Evolutionary conservation across 2,113 vertebrate genomes (phyloP).

Genomic region (Arenaria interpres): DNA sequence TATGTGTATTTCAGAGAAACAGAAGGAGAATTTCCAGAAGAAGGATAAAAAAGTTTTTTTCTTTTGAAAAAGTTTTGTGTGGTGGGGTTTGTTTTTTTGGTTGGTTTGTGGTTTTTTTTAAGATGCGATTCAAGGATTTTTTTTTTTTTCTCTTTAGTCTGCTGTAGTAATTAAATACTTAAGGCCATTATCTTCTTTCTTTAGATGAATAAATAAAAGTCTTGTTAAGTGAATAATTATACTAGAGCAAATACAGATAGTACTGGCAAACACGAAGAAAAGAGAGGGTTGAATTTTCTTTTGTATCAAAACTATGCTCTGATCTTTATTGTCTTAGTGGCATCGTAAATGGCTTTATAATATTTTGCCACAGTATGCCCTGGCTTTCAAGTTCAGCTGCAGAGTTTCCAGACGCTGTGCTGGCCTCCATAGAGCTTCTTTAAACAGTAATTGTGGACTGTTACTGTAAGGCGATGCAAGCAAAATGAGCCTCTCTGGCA

Average conservation of each 20-base stretch:
- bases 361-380: background rate
- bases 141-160: background rate
- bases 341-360: background rate
- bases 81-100: background rate
- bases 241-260: background rate
- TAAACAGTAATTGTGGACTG: slow-evolving; percentile 41
- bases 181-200: background rate
- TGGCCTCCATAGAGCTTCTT: slow-evolving; percentile 3
- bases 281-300: background rate
- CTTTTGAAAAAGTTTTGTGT: background rate
- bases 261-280: background rate
- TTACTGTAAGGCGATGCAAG: slow-evolving; percentile 36
- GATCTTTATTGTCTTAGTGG: slow-evolving; percentile 3
- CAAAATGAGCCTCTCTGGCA: slow-evolving; percentile 52
- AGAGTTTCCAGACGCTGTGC: slow-evolving; percentile 34
- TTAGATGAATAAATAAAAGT: background rate
- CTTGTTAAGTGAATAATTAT: background rate
- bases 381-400: slow-evolving; percentile 5
- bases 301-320: background rate
- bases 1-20: background rate
- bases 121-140: background rate
- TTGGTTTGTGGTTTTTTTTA: background rate
- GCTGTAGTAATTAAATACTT: background rate
- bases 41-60: background rate
- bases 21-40: background rate